phyloP scores from a whole-genome alignment of 1,140 invertebrate species.

The Zaprionus taronus region DNA sequence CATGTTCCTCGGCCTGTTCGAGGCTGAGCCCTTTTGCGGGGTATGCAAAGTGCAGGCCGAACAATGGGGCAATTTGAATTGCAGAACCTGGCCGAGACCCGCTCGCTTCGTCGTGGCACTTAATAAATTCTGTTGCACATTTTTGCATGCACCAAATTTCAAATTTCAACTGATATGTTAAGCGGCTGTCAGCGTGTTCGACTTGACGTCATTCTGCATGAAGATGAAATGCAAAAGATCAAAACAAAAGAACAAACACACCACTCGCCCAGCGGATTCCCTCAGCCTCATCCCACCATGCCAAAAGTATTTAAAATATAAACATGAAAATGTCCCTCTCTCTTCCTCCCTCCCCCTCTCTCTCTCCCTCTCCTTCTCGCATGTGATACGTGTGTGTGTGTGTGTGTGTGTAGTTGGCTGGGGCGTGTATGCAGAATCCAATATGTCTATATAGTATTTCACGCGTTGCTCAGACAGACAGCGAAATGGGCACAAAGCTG shows the following conservation, averaged over 20 bases:
- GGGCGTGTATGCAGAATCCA: constrained; percentile 67
- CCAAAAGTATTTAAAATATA: constrained; percentile 43
- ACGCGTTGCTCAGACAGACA: constrained; percentile 35
- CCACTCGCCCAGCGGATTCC: constrained; percentile 33
- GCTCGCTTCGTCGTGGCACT: constrained; percentile 57
- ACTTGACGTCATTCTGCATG: constrained; percentile 74
- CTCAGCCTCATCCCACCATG: constrained; percentile 18
- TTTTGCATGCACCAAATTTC: constrained; percentile 83
- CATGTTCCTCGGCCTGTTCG: neutral
- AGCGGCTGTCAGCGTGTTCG: constrained; percentile 71
- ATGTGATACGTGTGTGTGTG: too few relatives aligned
- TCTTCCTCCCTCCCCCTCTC: neutral
- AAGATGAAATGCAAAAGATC: constrained; percentile 77
- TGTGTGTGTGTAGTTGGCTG: too few relatives aligned
- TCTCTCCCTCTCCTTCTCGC: neutral
- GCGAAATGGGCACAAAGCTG: constrained; percentile 83
- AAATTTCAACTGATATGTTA: constrained; percentile 80
- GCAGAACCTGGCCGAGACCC: constrained; percentile 52
- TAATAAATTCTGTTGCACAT: constrained; percentile 80
- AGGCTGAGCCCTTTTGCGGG: neutral
- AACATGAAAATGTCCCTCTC: neutral
- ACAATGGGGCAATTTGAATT: constrained; percentile 81
- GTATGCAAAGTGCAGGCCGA: constrained; percentile 69
- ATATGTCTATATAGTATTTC: constrained; percentile 82
- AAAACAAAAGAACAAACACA: constrained; percentile 36